These are phyloP conservation scores for Gobius niger DNA, from an alignment of 2,113 vertebrate genomes.

Conservation along the genomic window DNA sequence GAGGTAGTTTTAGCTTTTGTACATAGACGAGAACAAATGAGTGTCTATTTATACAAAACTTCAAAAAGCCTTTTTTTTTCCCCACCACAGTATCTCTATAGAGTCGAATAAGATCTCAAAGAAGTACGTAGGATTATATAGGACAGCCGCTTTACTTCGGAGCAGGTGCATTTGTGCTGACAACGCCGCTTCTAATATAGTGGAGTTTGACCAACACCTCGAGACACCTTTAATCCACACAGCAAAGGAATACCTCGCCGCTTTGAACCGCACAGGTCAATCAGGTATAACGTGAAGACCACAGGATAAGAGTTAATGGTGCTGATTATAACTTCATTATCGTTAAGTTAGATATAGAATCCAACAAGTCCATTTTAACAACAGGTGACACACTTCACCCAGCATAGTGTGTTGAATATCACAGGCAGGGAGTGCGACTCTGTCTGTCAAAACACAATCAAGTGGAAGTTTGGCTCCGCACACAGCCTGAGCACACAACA, in stretches of 20 bases:
- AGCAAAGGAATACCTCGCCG: conserved; percentile 16
- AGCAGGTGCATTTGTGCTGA: conserved; percentile 10
- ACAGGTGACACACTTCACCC: no score
- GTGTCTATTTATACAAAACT: background rate
- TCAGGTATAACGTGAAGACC: background rate
- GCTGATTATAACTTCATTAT: no score
- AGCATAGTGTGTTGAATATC: no score
- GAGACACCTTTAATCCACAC: conserved; percentile 32
- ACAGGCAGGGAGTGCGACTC: no score
- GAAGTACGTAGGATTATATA: conserved; percentile 4
- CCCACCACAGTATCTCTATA: background rate
- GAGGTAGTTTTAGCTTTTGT: background rate
- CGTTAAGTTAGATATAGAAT: no score
- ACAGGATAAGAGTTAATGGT: background rate
- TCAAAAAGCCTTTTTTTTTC: background rate
- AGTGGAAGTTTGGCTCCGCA: background rate
- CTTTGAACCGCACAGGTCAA: background rate
- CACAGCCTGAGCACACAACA: conserved; percentile 26
- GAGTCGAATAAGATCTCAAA: background rate
- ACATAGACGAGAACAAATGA: background rate
- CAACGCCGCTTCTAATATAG: conserved; percentile 5
- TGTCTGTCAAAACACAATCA: background rate
- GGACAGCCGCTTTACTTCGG: background rate
- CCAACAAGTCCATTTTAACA: no score
- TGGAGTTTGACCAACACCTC: conserved; percentile 28